Percentiles rank a stretch among this genome's conserved stretches.
These are phyloP conservation scores for Apantesis nais DNA, from an alignment of 2,888 invertebrate genomes.

Conservation along the genomic window DNA sequence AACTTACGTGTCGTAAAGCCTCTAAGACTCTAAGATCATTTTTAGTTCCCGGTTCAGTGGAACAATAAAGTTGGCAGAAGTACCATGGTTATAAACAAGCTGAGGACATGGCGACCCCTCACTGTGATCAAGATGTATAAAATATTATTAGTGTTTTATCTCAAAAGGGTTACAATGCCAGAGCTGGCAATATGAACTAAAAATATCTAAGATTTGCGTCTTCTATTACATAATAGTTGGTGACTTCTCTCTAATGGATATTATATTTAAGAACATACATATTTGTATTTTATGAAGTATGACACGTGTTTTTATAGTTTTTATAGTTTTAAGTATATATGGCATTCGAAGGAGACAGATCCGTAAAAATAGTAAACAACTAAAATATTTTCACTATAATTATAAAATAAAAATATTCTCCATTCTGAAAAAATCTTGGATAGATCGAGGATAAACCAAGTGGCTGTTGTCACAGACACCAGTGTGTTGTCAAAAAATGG, in stretches of 20 bases:
- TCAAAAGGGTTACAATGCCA: neutral
- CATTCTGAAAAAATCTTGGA: too few species aligned
- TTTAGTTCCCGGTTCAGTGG: conserved; percentile 22
- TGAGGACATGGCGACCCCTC: conserved; percentile 33
- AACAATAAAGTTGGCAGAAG: conserved; percentile 27
- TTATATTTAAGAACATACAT: too few species aligned
- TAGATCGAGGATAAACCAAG: too few species aligned
- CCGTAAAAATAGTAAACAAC: too few species aligned
- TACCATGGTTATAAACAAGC: conserved; percentile 23
- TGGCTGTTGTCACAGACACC: neutral
- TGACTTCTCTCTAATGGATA: neutral
- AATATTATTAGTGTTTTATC: neutral
- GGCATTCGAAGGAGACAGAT: neutral
- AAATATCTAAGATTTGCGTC: neutral
- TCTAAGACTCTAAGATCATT: conserved; percentile 21
- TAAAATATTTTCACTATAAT: neutral
- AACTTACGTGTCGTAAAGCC: conserved; percentile 20
- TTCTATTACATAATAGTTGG: neutral
- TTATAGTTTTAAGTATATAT: too few species aligned
- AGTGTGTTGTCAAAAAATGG: neutral
- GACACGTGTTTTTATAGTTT: neutral
- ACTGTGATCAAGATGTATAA: neutral
- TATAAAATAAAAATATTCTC: neutral
- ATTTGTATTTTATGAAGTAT: too few species aligned
- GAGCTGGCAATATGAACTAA: neutral